Evolutionary conservation across 2,888 invertebrate genomes (phyloP).

Genomic region (Caenorhabditis sp.): DNA sequence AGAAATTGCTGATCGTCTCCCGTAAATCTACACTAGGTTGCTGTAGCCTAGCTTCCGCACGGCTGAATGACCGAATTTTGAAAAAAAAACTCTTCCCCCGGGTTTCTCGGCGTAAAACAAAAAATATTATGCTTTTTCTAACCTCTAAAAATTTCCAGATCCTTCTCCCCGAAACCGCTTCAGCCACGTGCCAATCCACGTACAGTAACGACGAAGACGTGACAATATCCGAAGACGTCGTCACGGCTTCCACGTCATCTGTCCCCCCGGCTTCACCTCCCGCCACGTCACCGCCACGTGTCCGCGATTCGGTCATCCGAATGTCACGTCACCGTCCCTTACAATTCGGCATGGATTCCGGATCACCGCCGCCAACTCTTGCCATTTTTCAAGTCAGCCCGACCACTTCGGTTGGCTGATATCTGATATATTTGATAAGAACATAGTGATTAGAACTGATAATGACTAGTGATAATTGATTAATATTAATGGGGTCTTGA

Average conservation of each 20-base stretch:
- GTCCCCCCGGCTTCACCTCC: not conserved
- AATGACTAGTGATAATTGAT: no score
- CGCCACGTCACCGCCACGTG: not conserved
- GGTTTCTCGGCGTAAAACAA: no score
- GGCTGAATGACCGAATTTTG: no score
- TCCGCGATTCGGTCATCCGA: constrained; percentile 43
- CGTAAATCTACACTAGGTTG: no score
- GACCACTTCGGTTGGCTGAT: constrained; percentile 45
- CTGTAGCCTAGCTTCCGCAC: no score
- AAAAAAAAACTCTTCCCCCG: no score
- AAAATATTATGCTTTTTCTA: no score
- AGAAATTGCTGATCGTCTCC: no score
- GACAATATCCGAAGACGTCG: constrained; percentile 51
- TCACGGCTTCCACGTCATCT: not conserved
- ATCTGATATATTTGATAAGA: no score
- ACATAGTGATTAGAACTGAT: no score
- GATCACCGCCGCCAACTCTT: constrained; percentile 53
- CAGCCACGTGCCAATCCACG: constrained; percentile 51
- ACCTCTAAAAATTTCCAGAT: constrained; percentile 30
- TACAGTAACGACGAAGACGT: constrained; percentile 54
- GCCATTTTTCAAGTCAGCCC: constrained; percentile 67
- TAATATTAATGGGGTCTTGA: no score
- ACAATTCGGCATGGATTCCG: constrained; percentile 42
- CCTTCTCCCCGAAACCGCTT: constrained; percentile 36
- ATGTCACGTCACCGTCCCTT: constrained; percentile 68